Evolutionary conservation across 1,140 invertebrate species (phyloP).

Genomic region (Drosophila parvula): DNA sequence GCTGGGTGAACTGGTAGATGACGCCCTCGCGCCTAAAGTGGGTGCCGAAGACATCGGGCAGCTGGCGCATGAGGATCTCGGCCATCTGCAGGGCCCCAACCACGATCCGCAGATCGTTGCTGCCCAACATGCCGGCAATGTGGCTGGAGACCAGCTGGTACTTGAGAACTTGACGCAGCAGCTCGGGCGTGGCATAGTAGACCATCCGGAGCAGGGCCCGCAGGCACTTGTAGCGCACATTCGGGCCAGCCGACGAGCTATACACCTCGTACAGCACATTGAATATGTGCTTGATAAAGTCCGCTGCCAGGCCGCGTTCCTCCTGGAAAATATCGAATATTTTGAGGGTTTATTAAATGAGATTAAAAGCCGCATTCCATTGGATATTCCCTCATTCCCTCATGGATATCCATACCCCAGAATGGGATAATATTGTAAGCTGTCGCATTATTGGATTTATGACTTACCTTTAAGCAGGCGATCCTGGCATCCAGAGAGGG

Average conservation of each 20-base stretch:
- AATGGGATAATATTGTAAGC: no score
- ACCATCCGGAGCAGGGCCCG: constrained; percentile 98
- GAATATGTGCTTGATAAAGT: constrained; percentile 95
- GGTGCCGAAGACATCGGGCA: constrained; percentile 96
- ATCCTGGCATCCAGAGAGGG: constrained; percentile 87
- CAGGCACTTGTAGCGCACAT: constrained; percentile 97
- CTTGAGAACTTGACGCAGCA: constrained; percentile 94
- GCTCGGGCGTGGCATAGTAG: constrained; percentile 94
- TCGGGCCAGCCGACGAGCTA: constrained; percentile 98
- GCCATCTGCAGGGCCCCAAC: constrained; percentile 98
- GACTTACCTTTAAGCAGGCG: constrained; percentile 85
- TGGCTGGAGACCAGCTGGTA: constrained; percentile 98
- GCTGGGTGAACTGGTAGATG: constrained; percentile 93
- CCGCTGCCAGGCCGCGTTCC: constrained; percentile 89
- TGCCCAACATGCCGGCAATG: constrained; percentile 98
- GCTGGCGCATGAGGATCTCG: constrained; percentile 97
- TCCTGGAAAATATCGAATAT: constrained; percentile 51
- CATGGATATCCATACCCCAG: no score
- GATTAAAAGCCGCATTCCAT: no score
- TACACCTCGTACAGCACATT: constrained; percentile 98
- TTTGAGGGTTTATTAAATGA: no score
- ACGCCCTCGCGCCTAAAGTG: constrained; percentile 98
- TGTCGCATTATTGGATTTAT: no score
- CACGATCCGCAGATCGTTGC: constrained; percentile 96
- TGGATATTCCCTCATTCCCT: no score